Conservation (phyloP, 2,888 invertebrate species). For the Scrobipalpa atriplicella region DNA sequence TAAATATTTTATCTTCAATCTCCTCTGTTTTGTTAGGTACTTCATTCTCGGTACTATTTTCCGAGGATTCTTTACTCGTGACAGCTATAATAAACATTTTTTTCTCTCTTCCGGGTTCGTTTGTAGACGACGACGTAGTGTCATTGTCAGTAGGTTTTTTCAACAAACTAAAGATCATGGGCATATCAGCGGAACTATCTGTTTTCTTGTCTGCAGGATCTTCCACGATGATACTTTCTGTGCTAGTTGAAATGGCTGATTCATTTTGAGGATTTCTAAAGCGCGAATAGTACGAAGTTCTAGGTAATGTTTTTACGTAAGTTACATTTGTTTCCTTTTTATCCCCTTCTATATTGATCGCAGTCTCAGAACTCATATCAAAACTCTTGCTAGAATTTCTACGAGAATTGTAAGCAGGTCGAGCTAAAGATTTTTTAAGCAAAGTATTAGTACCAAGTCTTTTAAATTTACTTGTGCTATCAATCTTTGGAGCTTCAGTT, state of each 20-base stretch:
- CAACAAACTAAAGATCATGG: slow-evolving; percentile 62
- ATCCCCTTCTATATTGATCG: slow-evolving; percentile 39
- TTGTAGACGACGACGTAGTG: slow-evolving; percentile 36
- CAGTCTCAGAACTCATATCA: slow-evolving; percentile 46
- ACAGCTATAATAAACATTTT: slow-evolving; percentile 63
- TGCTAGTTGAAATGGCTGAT: slow-evolving; percentile 44
- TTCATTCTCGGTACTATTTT: slow-evolving; percentile 58
- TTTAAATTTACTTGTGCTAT: slow-evolving; percentile 48
- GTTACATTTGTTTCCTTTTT: slow-evolving; percentile 37
- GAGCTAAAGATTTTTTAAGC: slow-evolving; percentile 55
- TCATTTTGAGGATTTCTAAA: slow-evolving; percentile 52
- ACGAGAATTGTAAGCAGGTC: slow-evolving; percentile 61
- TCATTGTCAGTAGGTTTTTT: slow-evolving; percentile 51
- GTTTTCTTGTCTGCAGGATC: slow-evolving; percentile 50
- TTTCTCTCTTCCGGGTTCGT: slow-evolving; percentile 44
- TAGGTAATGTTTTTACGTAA: slow-evolving; percentile 55
- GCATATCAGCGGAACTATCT: slow-evolving; percentile 57
- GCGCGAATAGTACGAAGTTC: slow-evolving; percentile 68
- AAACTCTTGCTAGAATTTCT: slow-evolving; percentile 51
- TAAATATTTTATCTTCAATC: slow-evolving; percentile 50
- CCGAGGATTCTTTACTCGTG: slow-evolving; percentile 66
- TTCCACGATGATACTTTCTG: slow-evolving; percentile 39
- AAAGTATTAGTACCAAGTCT: slow-evolving; percentile 47
- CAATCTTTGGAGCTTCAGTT: slow-evolving; percentile 50
- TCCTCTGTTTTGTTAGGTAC: slow-evolving; percentile 50